These are phyloP conservation scores for Limnephilus auricula DNA, from an alignment of 2,888 invertebrate species.

Conservation along the genomic window DNA sequence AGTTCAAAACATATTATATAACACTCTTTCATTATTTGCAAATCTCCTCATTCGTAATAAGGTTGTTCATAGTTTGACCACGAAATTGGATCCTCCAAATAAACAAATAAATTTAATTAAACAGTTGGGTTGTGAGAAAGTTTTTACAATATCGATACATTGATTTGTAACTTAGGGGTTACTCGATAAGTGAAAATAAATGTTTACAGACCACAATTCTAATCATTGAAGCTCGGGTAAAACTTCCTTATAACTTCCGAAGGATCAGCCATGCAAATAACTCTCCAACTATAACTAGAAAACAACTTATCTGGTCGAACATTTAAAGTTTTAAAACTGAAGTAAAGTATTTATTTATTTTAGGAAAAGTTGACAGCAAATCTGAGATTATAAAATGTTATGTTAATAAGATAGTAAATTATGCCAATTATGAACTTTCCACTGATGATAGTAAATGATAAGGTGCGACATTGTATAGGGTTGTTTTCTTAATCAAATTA, in stretches of 20 bases:
- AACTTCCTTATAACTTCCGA: background rate
- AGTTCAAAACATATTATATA: background rate
- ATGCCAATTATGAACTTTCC: too few relatives aligned
- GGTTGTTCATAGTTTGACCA: background rate
- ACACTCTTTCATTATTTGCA: background rate
- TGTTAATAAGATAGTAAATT: too few relatives aligned
- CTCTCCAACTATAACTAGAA: conserved; percentile 2
- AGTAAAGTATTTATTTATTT: too few relatives aligned
- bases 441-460: too few relatives aligned
- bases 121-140: background rate
- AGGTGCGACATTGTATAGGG: too few relatives aligned
- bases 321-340: background rate
- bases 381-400: too few relatives aligned
- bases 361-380: too few relatives aligned
- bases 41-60: background rate
- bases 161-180: background rate
- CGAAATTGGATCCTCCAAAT: background rate
- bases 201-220: background rate
- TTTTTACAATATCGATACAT: background rate
- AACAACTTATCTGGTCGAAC: background rate
- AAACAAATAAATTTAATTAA: background rate
- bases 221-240: background rate
- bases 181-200: conserved; percentile 17
- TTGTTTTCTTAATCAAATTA: too few relatives aligned
- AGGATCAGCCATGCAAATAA: background rate